Percentiles rank a stretch among this genome's conserved stretches.
Evolutionary conservation across 1,140 invertebrate genomes (phyloP).

Genomic region (Nasonia giraulti): DNA sequence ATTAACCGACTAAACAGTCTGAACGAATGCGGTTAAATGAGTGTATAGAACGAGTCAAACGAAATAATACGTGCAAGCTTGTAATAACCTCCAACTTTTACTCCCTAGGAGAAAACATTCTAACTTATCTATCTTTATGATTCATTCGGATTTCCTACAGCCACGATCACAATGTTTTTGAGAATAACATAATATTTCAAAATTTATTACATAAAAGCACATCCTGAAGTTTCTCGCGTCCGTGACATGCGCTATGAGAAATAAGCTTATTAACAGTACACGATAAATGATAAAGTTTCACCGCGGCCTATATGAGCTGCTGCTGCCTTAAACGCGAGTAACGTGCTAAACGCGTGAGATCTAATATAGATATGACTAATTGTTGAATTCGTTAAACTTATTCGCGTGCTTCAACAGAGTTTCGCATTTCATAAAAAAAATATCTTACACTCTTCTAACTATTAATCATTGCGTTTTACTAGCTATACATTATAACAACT

Average conservation of each 20-base stretch:
- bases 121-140: not conserved
- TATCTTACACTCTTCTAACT: not conserved
- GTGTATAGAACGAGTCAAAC: too few species aligned
- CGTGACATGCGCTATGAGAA: not conserved
- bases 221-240: not conserved
- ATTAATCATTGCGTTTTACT: constrained; percentile 2
- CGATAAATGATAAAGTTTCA: constrained; percentile 25
- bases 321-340: constrained; percentile 11
- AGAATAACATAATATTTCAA: too few species aligned
- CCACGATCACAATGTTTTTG: too few species aligned
- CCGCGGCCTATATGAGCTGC: not conserved
- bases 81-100: not conserved
- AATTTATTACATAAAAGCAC: not conserved
- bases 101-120: not conserved
- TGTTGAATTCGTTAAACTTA: constrained; percentile 1
- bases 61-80: too few species aligned
- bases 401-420: constrained; percentile 4
- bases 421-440: not conserved
- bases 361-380: constrained; percentile 31
- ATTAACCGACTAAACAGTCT: not conserved
- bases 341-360: constrained; percentile 18
- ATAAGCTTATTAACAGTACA: too few species aligned
- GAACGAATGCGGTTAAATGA: too few species aligned
- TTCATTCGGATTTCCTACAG: too few species aligned
- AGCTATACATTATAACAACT: not conserved